These are phyloP conservation scores for Lithophane socia DNA, from an alignment of 2,888 invertebrate species.

Conservation along the genomic window DNA sequence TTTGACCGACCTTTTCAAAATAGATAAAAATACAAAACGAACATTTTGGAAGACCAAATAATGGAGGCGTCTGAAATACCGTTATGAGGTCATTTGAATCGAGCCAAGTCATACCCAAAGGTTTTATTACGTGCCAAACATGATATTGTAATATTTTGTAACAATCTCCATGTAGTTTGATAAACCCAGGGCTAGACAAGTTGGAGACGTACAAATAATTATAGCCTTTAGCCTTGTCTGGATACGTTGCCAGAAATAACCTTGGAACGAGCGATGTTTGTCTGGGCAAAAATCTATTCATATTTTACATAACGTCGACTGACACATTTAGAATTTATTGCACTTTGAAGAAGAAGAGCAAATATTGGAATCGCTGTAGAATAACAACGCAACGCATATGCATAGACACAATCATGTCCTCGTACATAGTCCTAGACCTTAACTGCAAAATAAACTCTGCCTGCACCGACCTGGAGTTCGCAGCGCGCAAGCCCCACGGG, in stretches of 20 bases:
- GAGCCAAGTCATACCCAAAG: background rate
- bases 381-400: background rate
- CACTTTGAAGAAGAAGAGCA: background rate
- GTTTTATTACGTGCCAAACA: background rate
- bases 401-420: too few relatives aligned
- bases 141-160: background rate
- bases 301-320: conserved; percentile 8
- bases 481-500: too few relatives aligned
- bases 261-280: conserved; percentile 52
- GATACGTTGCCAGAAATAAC: conserved; percentile 51
- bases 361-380: background rate
- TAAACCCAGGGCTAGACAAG: conserved; percentile 54
- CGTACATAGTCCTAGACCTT: background rate
- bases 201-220: conserved; percentile 60
- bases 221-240: conserved; percentile 54
- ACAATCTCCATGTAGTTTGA: conserved; percentile 32
- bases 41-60: background rate
- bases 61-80: background rate
- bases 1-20: too few relatives aligned
- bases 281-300: conserved; percentile 30
- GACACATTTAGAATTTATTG: conserved; percentile 6
- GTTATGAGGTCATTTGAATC: background rate
- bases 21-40: background rate
- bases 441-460: too few relatives aligned
- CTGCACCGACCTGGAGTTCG: too few relatives aligned